Evolutionary conservation across 2,797 vertebrate species (phyloP), one percentile per base, ranked within the genome.

Genomic region (Silurus aristotelis): DNA sequence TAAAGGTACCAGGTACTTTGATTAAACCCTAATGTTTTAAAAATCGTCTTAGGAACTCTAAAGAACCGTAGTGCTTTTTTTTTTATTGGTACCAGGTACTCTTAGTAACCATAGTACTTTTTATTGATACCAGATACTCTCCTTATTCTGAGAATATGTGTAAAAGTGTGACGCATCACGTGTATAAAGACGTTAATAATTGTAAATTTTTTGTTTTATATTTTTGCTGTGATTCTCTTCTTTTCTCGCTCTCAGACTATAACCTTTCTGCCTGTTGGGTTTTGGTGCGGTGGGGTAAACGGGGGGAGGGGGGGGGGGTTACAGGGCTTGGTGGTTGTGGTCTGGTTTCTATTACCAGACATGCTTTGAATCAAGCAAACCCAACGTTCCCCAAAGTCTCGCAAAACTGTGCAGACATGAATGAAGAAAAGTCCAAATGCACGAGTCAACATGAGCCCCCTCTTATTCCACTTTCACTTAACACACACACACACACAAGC

Each of bases 341-440:
- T 94, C 93, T 95, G 94, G 92, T 94, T 92, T 93, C 89, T 92
- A 94, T 95, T 94, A 95, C 89, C 91, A 92, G 89, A 92, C 91
- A 93, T 93, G 92, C 92, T 92, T 93, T 94, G 93, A 94, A 93
- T 93, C 90, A 91, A 88, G 87, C 87, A 31, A 88, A 88, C 85
- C 87, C 79, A 87, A 87, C 82, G 78, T 85, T 87, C 91, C 89
- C 88, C 80, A 89, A 85, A 89, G 89, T 76, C 87, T 88, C 82
- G 63, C 87, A 85, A 71, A 81, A 73, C 80, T 70, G 76, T 56
- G 71, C 66, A 61, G 85, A 73, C 79, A 82, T 89, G 82, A 90
- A 89, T 84, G 79, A 82, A 72, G 55, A 77, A 78, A 87, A 90
- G 56, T 63, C 80, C 63, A 86, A 88, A 43, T 76, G 77, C 77